Base-by-base conservation (phyloP, 2,113 vertebrate species). In the Oryzias curvinotus region DNA sequence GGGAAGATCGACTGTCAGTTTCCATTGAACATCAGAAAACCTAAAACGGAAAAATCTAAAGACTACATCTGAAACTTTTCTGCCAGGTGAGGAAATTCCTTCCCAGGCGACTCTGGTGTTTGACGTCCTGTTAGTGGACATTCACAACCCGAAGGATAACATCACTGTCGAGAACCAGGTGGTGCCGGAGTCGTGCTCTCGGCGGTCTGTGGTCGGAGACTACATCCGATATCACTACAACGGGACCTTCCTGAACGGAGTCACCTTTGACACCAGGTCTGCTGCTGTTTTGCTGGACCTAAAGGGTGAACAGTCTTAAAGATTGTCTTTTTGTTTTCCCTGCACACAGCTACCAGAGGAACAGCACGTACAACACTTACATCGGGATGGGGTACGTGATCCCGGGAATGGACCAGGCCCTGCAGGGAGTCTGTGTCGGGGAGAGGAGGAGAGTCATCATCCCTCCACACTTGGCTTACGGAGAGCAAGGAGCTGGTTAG, bases 221-320 rank as follows among this genome's bases (percentile, higher is more conserved):
- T 99, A 94, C 51, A 83, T 98, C 21, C 94, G 97, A 3, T 99
- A 99, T 83, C 97, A 98, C 84, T 99, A 99, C 87, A 99, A 99
- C 0, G 97, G 95, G 1, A 94, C 93, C 0, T 90, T 96, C 57
- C 93, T 97, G 90, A 95, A 97, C 0, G 96, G 96, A 70, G 88
- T 82, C 0, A 85, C 92, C 64, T 98, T 99, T 4, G 97, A 99
- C 84, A 95, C 94, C 89, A 98, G 96, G 97, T 98, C 30, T 48
- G 18, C 26, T 36, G 10, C 26, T 21, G 52, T 36, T 36, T 36
- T 10, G 8, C 36, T 36, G 36, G 5, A 49, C 15, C 21, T 53
- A 8, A 10, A 28, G 28, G 13, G 25, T 26, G 19, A 15, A 53
- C 16, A 19, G 7, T 47, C 5, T 14, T 19, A 5, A 0, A 6